phyloP scores from a whole-genome alignment of 2,888 invertebrate species.

The Octonoba sinensis region DNA sequence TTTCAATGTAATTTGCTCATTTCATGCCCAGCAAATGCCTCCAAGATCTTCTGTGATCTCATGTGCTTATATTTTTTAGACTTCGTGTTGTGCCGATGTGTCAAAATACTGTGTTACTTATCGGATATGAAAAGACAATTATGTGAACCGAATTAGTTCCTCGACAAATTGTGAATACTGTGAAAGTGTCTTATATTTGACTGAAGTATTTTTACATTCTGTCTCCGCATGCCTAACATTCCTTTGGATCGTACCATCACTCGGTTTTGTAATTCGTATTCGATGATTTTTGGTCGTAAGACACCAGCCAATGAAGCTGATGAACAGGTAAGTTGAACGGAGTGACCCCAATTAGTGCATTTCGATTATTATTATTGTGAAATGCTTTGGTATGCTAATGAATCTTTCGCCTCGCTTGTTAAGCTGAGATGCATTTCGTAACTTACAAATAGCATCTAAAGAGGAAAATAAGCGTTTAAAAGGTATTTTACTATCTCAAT shows the following conservation, averaged over 20 bases:
- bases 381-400: constrained; percentile 58
- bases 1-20: constrained; percentile 21
- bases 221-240: constrained; percentile 50
- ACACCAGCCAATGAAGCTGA: constrained; percentile 39
- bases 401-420: constrained; percentile 5
- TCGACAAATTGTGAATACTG: neutral
- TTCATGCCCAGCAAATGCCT: constrained; percentile 14
- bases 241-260: constrained; percentile 45
- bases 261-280: constrained; percentile 45
- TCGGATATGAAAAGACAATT: neutral
- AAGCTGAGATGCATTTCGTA: too few relatives aligned
- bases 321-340: constrained; percentile 51
- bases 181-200: constrained; percentile 1
- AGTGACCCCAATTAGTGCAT: constrained; percentile 58
- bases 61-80: neutral
- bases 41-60: neutral
- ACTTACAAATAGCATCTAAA: too few relatives aligned
- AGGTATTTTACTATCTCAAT: too few relatives aligned
- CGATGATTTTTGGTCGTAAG: constrained; percentile 56
- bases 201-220: neutral
- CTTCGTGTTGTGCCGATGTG: neutral
- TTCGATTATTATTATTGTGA: constrained; percentile 44
- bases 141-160: neutral
- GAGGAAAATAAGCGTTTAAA: too few relatives aligned
- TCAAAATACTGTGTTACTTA: neutral